Percentiles rank a stretch among this genome's conserved stretches.
Conservation (phyloP, 2,113 vertebrate species). For the Erythrolamprus reginae region DNA sequence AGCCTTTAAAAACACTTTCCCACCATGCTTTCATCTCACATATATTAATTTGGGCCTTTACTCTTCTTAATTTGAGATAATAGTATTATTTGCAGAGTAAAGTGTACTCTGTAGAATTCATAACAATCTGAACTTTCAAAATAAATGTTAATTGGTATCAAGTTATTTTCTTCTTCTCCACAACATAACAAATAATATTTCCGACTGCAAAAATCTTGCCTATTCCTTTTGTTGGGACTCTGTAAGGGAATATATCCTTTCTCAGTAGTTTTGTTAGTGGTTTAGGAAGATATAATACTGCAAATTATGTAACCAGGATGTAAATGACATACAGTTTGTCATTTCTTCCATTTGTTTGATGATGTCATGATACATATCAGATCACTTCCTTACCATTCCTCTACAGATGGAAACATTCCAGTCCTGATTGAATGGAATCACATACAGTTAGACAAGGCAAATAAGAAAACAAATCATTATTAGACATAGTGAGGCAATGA, state of each 20-base stretch:
- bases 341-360: not conserved
- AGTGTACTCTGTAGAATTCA: not conserved
- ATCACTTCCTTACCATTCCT: not conserved
- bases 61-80: not conserved
- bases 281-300: not conserved
- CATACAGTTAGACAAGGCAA: not conserved
- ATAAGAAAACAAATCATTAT: not conserved
- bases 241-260: not conserved
- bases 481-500: not conserved
- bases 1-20: not conserved
- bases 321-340: not conserved
- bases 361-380: not conserved
- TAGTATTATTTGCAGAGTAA: not conserved
- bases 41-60: not conserved
- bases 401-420: not conserved
- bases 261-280: not conserved
- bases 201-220: not conserved
- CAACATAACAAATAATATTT: not conserved
- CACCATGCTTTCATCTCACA: not conserved
- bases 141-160: not conserved
- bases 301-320: not conserved
- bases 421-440: not conserved
- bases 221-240: not conserved
- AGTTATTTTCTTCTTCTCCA: not conserved
- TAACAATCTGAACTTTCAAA: not conserved